A percentile compares a stretch with the other conserved stretches of the same genome.
phyloP scores from a whole-genome alignment of 2,888 invertebrate genomes.

The Caprella mutica region DNA sequence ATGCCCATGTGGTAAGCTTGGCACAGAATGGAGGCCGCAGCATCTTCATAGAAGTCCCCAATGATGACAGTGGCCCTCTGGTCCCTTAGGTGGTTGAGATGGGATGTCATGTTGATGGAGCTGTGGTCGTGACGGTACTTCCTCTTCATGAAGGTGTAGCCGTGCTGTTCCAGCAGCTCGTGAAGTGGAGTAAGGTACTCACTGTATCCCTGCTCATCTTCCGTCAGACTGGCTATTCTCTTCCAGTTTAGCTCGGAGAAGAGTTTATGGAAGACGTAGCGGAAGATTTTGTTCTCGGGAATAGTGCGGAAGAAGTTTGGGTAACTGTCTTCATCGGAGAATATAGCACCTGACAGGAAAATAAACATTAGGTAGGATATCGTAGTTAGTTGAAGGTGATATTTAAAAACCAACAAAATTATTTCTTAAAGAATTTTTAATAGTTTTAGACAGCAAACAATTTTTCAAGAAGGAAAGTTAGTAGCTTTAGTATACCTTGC shows the following conservation, averaged over 20 bases:
- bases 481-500: too few species aligned
- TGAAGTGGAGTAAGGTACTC: conserved; percentile 63
- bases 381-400: too few species aligned
- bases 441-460: too few species aligned
- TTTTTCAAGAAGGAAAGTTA: too few species aligned
- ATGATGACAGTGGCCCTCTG: conserved; percentile 64
- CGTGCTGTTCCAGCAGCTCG: conserved; percentile 46
- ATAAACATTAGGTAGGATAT: too few species aligned
- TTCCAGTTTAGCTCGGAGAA: conserved; percentile 51
- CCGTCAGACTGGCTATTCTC: conserved; percentile 61
- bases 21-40: conserved; percentile 61
- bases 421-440: too few species aligned
- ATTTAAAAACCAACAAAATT: too few species aligned
- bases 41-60: conserved; percentile 56
- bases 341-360: too few species aligned
- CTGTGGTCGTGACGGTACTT: conserved; percentile 23
- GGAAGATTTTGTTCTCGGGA: conserved; percentile 60
- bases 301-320: conserved; percentile 70
- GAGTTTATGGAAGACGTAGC: conserved; percentile 28
- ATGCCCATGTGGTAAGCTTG: conserved; percentile 61
- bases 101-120: conserved; percentile 42
- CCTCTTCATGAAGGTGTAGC: conserved; percentile 14
- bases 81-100: conserved; percentile 53
- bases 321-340: conserved; percentile 56
- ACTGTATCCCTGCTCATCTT: conserved; percentile 65